Base-by-base conservation (phyloP, 2,888 invertebrate genomes). In the Stramonita haemastoma region DNA sequence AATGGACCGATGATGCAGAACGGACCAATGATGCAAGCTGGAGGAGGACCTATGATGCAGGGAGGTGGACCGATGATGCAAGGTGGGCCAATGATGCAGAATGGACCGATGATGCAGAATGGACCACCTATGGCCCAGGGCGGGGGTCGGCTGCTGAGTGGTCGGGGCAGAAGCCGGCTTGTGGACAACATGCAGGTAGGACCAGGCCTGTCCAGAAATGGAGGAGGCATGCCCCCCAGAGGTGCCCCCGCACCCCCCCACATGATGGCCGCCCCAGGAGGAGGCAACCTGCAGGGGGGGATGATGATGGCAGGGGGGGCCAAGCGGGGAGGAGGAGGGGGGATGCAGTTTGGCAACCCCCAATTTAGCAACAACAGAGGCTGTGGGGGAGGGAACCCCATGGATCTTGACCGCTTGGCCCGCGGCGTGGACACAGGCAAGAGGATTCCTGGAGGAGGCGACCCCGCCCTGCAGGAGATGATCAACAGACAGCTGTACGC, bases 401-500 rank as follows among this genome's bases (percentile, higher is more conserved):
- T 46, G 46, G 26, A n/a, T 46, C 46, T n/a, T 22, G 46, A 26
- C 77, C 34, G 8, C 32, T 32, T 32, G 77, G 32, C 15, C 32
- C 13, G 77, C 6, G 77, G 77, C 13, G 32, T 26, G 13, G 77
- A 32, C 5, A 32, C 2, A 32, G 77, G 77, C 2, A 11, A 73
- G n/a, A 2, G n/a, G 73, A 5, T 29, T n/a, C n/a, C 73, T 29
- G n/a, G 73, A 13, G 36, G 81, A 19, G 36, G 19, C 34, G 26
- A 46, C 8, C 29, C 15, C 0, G 57, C 2, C 85, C 26, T 56
- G 85, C 56, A 85, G 29, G 85, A 85, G 57, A 29, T 57, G n/a
- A 85, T 85, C 17, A 85, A 85, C 57, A 85, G 57, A 22, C 66
- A 86, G 86, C 34, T 86, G 66, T 86, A 86, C 34, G 70, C 86